Conservation (phyloP, 2,113 vertebrate genomes). For the Microcebus tavaratra region DNA sequence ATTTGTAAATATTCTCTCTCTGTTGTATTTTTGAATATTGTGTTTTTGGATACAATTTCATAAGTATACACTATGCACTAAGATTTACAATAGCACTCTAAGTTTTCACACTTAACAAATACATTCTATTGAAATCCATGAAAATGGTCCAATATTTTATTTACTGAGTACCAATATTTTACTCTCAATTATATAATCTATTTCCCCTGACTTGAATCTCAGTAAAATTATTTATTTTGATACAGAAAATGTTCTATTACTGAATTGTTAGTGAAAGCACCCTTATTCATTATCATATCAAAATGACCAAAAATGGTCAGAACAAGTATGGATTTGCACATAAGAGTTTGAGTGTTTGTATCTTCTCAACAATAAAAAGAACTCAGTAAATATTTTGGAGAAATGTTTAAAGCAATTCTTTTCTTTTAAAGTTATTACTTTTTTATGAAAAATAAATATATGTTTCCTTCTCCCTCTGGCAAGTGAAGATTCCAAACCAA, state of each 20-base stretch:
- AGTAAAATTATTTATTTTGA: slow-evolving; percentile 7
- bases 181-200: background rate
- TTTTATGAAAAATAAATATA: background rate
- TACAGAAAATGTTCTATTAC: background rate
- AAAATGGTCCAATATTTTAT: background rate
- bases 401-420: background rate
- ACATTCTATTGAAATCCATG: background rate
- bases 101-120: background rate
- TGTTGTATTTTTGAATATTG: background rate
- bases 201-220: background rate
- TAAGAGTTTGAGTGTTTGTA: background rate
- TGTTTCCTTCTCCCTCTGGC: background rate
- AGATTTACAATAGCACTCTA: background rate
- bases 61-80: background rate
- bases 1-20: background rate
- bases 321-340: background rate
- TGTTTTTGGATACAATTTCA: background rate
- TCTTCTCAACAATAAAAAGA: background rate
- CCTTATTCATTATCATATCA: background rate
- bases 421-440: background rate
- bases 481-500: background rate
- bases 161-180: background rate
- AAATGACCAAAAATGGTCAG: background rate
- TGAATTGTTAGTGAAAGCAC: background rate
- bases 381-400: background rate